A percentile compares a stretch with the other conserved stretches of the same genome.
Conservation (phyloP, 1,140 invertebrate species). For the Ceratina japonica region DNA sequence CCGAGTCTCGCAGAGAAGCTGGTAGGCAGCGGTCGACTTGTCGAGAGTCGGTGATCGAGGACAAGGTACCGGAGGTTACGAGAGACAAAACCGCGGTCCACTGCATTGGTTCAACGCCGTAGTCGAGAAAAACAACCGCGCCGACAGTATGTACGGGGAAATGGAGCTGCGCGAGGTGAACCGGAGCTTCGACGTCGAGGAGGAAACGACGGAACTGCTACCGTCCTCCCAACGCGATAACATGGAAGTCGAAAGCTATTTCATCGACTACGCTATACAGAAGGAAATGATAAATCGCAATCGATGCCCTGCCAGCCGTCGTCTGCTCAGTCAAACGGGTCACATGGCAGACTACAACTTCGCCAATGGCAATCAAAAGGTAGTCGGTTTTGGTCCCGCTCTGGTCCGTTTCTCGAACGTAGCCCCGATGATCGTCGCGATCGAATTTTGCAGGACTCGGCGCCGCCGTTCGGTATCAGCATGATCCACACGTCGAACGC, state of each 20-base stretch:
- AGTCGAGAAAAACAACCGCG: background rate
- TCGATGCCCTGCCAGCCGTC: conserved; percentile 69
- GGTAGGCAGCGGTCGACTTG: too few relatives aligned
- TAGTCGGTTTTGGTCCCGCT: conserved; percentile 35
- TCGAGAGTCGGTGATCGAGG: too few relatives aligned
- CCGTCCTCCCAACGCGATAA: conserved; percentile 62
- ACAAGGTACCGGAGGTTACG: too few relatives aligned
- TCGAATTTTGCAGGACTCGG: conserved; percentile 60
- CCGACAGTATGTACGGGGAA: too few relatives aligned
- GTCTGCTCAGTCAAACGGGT: conserved; percentile 70
- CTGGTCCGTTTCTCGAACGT: background rate
- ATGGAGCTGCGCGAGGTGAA: conserved; percentile 75
- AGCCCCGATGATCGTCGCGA: too few relatives aligned
- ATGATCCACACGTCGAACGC: conserved; percentile 75
- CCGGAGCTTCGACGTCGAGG: conserved; percentile 61
- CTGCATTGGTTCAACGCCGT: background rate
- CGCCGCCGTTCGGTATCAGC: conserved; percentile 68
- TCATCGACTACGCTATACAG: conserved; percentile 72
- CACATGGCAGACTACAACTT: conserved; percentile 63
- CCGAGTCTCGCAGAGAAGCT: too few relatives aligned
- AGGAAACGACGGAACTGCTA: conserved; percentile 71
- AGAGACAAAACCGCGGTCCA: background rate
- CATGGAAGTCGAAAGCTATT: conserved; percentile 71
- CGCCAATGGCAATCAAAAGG: conserved; percentile 69
- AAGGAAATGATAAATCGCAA: conserved; percentile 75